Evolutionary conservation across 2,113 vertebrate species (phyloP), one percentile per base, ranked within the genome.

Genomic region (Motacilla alba): DNA sequence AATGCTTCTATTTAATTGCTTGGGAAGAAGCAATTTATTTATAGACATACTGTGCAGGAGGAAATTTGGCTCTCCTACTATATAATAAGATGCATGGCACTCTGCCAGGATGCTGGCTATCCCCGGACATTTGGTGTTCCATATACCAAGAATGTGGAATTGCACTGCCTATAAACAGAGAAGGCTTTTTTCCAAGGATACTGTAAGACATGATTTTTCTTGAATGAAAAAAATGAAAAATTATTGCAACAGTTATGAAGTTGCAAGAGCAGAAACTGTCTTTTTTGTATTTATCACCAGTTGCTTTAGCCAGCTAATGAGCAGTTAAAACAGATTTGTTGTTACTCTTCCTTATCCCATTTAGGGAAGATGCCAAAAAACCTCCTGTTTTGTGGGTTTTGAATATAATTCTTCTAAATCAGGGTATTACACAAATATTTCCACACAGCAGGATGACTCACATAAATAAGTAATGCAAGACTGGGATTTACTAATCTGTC

Each of bases 1-100:
- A 97, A 96, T 63, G 94, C 58, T 96, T 80, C 89, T 86, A 81
- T 95, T 93, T 94, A 95, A 98, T 94, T 96, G 89, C 90, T 95
- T 96, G 88, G 96, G 96, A 96, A n/a, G 81, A 91, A 96, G 55
- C 64, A 43, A 76, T 96, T 96, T 97, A 97, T 96, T 97, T 97
- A 97, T 97, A 98, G 97, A 93, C 91, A 84, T 58, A 92, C 86
- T 91, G 85, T 77, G 86, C 92, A 96, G 96, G 90, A 97, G 95
- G 96, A 96, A 96, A 96, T 95, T 93, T 97, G 98, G 96, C 97
- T 96, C 66, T 82, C 73, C 82, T 88, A 69, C 91, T 78, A 95
- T 90, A 74, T 96, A 97, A 98, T 96, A 97, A 67, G 89, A 93
- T 93, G 88, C 27, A 90, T 97, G 98, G 97, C 94, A 0, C 41